Base-by-base conservation (phyloP, 2,113 vertebrate genomes). In the Cyanoderma ruficeps region DNA sequence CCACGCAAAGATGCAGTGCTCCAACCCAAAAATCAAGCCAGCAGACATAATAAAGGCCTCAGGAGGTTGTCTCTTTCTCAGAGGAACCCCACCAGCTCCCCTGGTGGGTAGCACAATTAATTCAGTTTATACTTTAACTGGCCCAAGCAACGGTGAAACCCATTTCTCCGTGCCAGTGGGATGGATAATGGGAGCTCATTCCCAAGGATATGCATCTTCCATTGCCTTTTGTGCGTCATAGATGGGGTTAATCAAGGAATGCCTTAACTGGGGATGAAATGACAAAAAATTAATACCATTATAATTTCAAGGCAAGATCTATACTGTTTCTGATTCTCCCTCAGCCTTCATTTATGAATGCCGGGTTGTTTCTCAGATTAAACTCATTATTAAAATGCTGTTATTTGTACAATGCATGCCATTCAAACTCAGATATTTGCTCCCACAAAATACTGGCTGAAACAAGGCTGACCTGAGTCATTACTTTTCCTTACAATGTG, bases 1-100 rank as follows among this genome's bases (percentile, higher is more conserved):
- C 0, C 0, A 33, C 0, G 1, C 2, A 3, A 92, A 80, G 27
- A 39, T 74, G 28, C 28, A 46, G 24, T 0, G 0, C 24, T 83
- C 41, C 63, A 74, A 31, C 11, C n/a, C 1, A 61, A 74, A 87
- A 35, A 59, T 18, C 11, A 35, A 13, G 46, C 37, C 37, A 37
- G 37, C 37, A 37, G 37, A 37, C 37, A 28, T 11, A 49, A 72
- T 22, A 44, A 88, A 60, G 23, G 56, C 41, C 70, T 65, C 49
- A 27, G 28, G n/a, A 88, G 7, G 14, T 12, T 86, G 11, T 56
- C 11, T 35, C 14, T 20, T 70, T 65, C 47, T 35, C 83, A 60
- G 14, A 93, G n/a, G 50, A 85, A 11, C 7, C 21, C 46, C 31
- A 41, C 52, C 9, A 64, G 23, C 47, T 52, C 18, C 20, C 12